Percentiles rank a stretch among this genome's conserved stretches.
These are phyloP conservation scores for Gordius sp. DNA, from an alignment of 2,888 invertebrate genomes.

Conservation along the genomic window DNA sequence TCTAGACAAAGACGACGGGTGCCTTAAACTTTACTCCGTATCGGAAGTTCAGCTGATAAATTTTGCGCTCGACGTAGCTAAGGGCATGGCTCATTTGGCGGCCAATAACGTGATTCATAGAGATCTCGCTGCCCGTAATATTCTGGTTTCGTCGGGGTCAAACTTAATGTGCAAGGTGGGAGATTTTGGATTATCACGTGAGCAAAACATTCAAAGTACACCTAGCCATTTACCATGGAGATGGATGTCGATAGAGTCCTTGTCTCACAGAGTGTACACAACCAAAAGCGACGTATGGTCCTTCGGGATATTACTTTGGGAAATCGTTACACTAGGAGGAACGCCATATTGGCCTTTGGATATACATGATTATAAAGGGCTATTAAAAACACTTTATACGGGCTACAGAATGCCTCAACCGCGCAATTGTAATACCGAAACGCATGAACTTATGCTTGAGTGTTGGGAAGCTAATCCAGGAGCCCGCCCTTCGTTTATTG, in stretches of 20 bases:
- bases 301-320: slow-evolving; percentile 19
- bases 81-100: neutral
- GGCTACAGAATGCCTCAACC: slow-evolving; percentile 17
- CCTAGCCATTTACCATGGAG: slow-evolving; percentile 5
- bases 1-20: neutral
- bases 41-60: neutral
- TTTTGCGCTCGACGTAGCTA: neutral
- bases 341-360: slow-evolving; percentile 18
- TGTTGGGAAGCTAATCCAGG: slow-evolving; percentile 15
- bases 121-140: slow-evolving; percentile 14
- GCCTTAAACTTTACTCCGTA: neutral
- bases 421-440: neutral
- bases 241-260: slow-evolving; percentile 14
- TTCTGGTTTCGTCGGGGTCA: neutral
- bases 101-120: neutral
- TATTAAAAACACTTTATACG: neutral
- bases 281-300: slow-evolving; percentile 18
- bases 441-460: slow-evolving; percentile 16
- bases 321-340: slow-evolving; percentile 18
- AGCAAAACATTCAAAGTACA: neutral
- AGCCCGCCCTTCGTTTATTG: neutral
- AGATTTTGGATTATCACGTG: slow-evolving; percentile 1
- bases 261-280: neutral
- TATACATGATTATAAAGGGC: neutral
- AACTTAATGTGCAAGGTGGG: neutral